Conservation (phyloP, 2,113 vertebrate genomes). For the Mesocricetus auratus region DNA sequence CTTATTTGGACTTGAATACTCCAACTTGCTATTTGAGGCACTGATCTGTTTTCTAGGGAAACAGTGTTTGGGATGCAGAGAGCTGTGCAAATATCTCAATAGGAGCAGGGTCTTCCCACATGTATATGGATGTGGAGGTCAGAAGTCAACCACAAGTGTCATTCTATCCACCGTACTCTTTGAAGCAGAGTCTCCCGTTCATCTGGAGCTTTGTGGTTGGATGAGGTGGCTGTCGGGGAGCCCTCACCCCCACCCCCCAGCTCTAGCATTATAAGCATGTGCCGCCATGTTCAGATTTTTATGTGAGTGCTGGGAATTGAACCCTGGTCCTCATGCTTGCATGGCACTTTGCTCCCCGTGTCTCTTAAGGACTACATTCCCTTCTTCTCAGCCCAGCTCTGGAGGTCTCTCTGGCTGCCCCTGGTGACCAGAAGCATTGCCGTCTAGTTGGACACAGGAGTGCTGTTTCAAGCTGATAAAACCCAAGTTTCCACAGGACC, state of each 20-base stretch:
- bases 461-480: background rate
- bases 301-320: background rate
- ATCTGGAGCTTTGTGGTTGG: background rate
- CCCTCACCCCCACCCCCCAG: background rate
- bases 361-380: background rate
- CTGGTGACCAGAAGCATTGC: background rate
- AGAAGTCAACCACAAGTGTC: background rate
- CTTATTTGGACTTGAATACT: background rate
- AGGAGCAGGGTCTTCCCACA: background rate
- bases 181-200: background rate
- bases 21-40: background rate
- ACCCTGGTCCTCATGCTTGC: too few relatives aligned
- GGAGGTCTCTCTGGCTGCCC: background rate
- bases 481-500: background rate
- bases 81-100: background rate
- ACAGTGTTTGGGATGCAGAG: conserved; percentile 4
- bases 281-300: too few relatives aligned
- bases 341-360: too few relatives aligned
- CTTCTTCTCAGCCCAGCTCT: background rate
- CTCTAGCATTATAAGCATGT: background rate
- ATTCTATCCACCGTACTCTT: background rate
- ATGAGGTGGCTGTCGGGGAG: background rate
- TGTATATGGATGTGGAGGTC: background rate
- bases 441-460: background rate
- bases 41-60: background rate